Evolutionary conservation across 2,113 vertebrate genomes (phyloP).

Genomic region (Quiscalus mexicanus): DNA sequence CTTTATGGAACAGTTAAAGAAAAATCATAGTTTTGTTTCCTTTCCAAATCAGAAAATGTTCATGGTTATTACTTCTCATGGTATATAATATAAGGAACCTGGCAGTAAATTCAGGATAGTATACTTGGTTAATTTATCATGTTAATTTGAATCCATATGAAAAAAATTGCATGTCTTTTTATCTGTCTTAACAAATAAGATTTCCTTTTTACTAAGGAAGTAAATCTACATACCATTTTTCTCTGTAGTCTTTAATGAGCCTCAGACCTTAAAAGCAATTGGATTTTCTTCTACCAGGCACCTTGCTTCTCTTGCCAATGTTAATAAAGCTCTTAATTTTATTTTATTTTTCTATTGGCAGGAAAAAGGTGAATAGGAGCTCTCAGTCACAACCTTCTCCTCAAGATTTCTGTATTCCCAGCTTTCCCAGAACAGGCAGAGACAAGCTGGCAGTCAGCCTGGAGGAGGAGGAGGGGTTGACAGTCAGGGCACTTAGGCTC

Average conservation of each 20-base stretch:
- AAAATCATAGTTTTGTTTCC: not conserved
- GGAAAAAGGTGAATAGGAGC: not conserved
- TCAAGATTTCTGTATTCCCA: not conserved
- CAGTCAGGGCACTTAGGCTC: not conserved
- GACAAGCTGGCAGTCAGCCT: constrained; percentile 10
- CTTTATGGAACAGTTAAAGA: not conserved
- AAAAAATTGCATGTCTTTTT: not conserved
- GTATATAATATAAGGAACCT: not conserved
- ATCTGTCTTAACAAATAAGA: not conserved
- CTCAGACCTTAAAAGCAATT: not conserved
- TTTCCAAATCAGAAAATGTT: not conserved
- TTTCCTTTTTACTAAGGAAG: not conserved
- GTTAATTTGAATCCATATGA: not conserved
- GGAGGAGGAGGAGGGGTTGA: not conserved
- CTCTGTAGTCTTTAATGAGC: not conserved
- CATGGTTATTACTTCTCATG: not conserved
- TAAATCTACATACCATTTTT: not conserved
- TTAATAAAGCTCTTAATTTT: not conserved
- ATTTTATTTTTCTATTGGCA: not conserved
- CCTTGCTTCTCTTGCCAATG: not conserved
- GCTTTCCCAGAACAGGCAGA: not conserved
- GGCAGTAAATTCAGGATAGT: not conserved
- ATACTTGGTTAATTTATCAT: not conserved
- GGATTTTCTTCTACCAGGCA: not conserved
- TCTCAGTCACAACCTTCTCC: not conserved